These are phyloP conservation scores for Calephelis nemesis DNA, from an alignment of 1,140 invertebrate species.

Conservation along the genomic window DNA sequence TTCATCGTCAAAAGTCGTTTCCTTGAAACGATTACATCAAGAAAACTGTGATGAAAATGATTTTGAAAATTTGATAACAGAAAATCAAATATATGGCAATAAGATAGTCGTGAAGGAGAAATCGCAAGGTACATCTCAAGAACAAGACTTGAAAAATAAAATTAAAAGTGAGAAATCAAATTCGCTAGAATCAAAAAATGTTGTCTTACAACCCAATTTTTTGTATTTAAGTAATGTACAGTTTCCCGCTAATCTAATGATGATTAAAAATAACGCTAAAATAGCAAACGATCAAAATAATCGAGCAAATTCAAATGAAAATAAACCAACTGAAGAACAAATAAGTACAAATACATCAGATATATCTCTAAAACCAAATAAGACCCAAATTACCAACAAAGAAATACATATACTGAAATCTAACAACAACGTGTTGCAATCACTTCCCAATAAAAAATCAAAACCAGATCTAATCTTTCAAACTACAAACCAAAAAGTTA, in stretches of 20 bases:
- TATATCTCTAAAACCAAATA: conserved; percentile 32
- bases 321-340: conserved; percentile 27
- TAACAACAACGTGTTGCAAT: conserved; percentile 54
- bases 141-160: conserved; percentile 62
- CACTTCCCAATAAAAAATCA: conserved; percentile 50
- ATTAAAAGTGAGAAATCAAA: conserved; percentile 44
- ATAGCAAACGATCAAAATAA: conserved; percentile 42
- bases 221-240: conserved; percentile 72
- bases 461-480: conserved; percentile 54
- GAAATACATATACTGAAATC: conserved; percentile 56
- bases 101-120: conserved; percentile 80
- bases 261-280: conserved; percentile 63
- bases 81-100: conserved; percentile 79
- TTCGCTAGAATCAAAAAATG: conserved; percentile 47
- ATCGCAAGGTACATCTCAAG: conserved; percentile 64
- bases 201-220: conserved; percentile 68
- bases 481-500: conserved; percentile 53
- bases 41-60: conserved; percentile 75
- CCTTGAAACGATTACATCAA: conserved; percentile 69
- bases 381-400: conserved; percentile 36
- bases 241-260: conserved; percentile 68
- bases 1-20: conserved; percentile 68
- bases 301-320: conserved; percentile 38
- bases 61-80: conserved; percentile 77
- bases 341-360: conserved; percentile 22